Evolutionary conservation across 2,113 vertebrate genomes (phyloP).

Genomic region (Lepus timidus): DNA sequence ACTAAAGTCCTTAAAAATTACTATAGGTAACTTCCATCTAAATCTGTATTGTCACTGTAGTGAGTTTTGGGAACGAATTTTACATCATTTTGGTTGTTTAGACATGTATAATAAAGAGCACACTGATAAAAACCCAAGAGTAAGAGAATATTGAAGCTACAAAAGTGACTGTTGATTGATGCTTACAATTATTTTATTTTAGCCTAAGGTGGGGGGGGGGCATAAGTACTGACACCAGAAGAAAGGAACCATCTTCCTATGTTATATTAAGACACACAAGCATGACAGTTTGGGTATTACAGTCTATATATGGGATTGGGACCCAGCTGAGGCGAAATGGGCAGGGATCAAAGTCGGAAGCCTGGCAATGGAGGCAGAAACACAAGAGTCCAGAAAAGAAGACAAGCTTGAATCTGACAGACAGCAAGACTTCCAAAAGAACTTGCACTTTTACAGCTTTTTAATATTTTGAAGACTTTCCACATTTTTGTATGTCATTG

Average conservation of each 20-base stretch:
- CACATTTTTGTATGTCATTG: not conserved
- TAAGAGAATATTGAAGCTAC: not conserved
- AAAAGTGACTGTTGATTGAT: slow-evolving; percentile 22
- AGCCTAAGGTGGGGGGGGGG: not conserved
- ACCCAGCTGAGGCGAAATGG: not conserved
- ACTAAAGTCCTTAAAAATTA: slow-evolving; percentile 21
- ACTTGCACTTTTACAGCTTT: not conserved
- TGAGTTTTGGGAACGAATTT: not conserved
- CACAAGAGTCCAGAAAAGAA: not conserved
- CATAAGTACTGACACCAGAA: not conserved
- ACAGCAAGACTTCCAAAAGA: not conserved
- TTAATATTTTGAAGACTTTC: not conserved
- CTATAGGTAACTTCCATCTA: not conserved
- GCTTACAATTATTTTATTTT: not conserved
- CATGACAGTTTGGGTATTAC: not conserved
- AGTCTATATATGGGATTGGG: not conserved
- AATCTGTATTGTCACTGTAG: not conserved
- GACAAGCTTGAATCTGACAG: not conserved
- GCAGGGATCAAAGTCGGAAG: not conserved
- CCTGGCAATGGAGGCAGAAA: not conserved
- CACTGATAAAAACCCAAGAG: not conserved
- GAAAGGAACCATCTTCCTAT: not conserved
- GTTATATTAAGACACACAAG: not conserved
- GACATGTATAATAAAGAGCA: not conserved
- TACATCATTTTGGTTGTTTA: slow-evolving; percentile 40